phyloP scores from a whole-genome alignment of 2,113 vertebrate genomes.

The Euleptes europaea region DNA sequence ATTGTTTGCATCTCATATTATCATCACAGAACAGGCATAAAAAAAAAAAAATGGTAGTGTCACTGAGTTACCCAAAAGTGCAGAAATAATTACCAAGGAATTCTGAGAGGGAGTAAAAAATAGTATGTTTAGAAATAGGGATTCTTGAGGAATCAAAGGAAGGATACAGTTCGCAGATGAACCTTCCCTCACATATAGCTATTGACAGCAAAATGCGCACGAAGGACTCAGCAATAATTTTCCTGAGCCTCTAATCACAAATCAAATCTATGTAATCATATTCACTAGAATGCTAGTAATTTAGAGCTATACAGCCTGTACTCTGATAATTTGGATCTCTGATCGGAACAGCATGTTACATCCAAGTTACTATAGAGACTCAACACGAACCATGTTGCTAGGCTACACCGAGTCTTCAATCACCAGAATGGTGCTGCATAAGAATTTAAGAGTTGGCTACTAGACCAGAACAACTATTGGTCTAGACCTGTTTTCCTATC shows the following conservation, averaged over 20 bases:
- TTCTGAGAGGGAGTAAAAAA: constrained; percentile 51
- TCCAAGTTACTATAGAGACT: neutral
- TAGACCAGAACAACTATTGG: neutral
- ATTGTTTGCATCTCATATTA: neutral
- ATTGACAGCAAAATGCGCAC: constrained; percentile 55
- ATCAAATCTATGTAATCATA: neutral
- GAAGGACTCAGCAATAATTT: constrained; percentile 4
- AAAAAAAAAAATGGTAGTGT: neutral
- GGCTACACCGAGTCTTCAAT: neutral
- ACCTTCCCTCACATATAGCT: constrained; percentile 46
- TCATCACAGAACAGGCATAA: neutral
- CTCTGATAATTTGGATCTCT: neutral
- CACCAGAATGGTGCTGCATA: neutral
- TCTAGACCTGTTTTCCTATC: neutral
- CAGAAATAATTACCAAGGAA: constrained; percentile 36
- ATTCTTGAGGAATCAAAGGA: constrained; percentile 50
- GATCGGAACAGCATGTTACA: accelerated
- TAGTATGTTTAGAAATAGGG: constrained; percentile 62
- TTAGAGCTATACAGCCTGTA: accelerated
- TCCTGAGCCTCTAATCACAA: neutral
- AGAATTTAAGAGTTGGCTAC: neutral
- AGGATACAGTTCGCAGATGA: constrained; percentile 50
- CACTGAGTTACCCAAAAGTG: constrained; percentile 17
- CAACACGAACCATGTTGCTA: neutral
- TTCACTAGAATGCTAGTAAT: neutral